These are phyloP conservation scores for Kradibia gibbosae DNA, from an alignment of 1,140 invertebrate species.

Conservation along the genomic window DNA sequence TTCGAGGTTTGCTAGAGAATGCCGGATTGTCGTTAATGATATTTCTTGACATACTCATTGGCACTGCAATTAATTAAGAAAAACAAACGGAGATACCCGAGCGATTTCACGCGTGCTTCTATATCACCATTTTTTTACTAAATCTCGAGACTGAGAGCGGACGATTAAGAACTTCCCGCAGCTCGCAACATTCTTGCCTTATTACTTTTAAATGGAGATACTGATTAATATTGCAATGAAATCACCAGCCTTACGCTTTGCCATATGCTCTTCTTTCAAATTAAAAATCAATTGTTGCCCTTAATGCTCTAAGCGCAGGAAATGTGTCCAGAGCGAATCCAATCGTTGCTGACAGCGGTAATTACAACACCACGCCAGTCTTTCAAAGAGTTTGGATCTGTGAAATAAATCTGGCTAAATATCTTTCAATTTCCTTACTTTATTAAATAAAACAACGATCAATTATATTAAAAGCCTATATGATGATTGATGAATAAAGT, in stretches of 20 bases:
- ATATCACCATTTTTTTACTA: conserved; percentile 41
- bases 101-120: conserved; percentile 17
- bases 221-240: conserved; percentile 30
- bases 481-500: no score
- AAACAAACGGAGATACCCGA: conserved; percentile 31
- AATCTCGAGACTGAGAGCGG: not conserved
- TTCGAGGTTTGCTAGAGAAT: not conserved
- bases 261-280: no score
- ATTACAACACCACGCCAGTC: no score
- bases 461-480: no score
- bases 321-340: no score
- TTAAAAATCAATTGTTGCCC: no score
- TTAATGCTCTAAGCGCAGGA: no score
- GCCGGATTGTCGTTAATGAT: conserved; percentile 30
- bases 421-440: no score
- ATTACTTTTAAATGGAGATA: conserved; percentile 1
- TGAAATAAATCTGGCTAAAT: no score
- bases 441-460: no score
- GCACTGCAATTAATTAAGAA: conserved; percentile 48
- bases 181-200: conserved; percentile 42
- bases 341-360: no score
- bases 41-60: conserved; percentile 43
- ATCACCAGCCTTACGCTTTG: not conserved
- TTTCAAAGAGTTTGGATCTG: no score
- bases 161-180: not conserved